A percentile compares a stretch with the other conserved stretches of the same genome.
Conservation (phyloP, 2,797 vertebrate species). For the Mormyrops boulengeri region DNA sequence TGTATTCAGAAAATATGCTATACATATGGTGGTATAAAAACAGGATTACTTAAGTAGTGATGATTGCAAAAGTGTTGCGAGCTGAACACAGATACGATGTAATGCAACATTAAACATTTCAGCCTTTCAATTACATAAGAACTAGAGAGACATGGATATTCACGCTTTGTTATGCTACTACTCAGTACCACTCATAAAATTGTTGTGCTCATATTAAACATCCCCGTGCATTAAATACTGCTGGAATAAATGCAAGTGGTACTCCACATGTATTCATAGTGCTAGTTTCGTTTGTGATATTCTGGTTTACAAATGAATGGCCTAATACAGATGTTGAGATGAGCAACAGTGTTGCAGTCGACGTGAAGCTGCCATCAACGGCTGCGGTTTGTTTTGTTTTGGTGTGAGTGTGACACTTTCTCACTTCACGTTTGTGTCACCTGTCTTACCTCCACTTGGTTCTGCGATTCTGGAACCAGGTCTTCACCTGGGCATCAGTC, state of each 20-base stretch:
- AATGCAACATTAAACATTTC: not conserved
- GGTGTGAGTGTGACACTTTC: not conserved
- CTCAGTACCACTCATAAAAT: not conserved
- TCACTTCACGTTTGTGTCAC: not conserved
- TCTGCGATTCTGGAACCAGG: constrained; percentile 96
- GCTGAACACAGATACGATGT: not conserved
- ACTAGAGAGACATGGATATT: not conserved
- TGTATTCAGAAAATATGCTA: not conserved
- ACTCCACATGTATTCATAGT: not conserved
- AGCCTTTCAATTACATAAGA: not conserved
- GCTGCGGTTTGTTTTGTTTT: not conserved
- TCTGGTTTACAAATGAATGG: not conserved
- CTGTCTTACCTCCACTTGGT: constrained; percentile 89
- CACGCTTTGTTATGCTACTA: not conserved
- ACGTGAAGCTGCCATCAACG: not conserved
- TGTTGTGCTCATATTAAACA: not conserved
- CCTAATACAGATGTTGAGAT: not conserved
- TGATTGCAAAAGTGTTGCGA: not conserved
- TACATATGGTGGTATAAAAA: not conserved
- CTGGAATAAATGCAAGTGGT: not conserved
- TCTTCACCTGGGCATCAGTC: constrained; percentile 98
- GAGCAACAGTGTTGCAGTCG: not conserved
- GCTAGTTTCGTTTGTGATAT: not conserved
- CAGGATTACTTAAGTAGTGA: not conserved
- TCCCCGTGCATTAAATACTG: not conserved